These are phyloP conservation scores for Aphis gossypii DNA, from an alignment of 1,140 invertebrate genomes.

Conservation along the genomic window DNA sequence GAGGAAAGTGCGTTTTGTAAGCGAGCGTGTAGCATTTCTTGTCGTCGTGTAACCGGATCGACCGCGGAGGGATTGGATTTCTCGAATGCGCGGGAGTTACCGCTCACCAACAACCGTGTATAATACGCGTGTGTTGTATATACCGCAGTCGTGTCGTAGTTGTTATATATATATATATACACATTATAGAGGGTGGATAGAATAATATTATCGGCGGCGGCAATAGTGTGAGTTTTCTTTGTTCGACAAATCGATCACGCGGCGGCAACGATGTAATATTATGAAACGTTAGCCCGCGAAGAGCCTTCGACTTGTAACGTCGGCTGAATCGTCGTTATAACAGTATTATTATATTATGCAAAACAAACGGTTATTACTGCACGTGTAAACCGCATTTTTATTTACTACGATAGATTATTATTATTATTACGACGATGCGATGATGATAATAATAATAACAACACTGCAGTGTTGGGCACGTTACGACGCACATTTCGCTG, in stretches of 20 bases:
- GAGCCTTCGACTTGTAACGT: background rate
- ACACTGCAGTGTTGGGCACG: background rate
- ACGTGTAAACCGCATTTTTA: background rate
- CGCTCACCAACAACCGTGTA: background rate
- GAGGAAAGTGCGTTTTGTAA: constrained; percentile 32
- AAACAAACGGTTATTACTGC: constrained; percentile 30
- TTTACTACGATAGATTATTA: background rate
- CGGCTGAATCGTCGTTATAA: background rate
- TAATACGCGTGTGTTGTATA: background rate
- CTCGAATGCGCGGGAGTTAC: background rate
- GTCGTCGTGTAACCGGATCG: constrained; percentile 29
- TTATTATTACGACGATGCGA: background rate
- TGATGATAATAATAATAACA: background rate
- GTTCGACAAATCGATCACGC: constrained; percentile 49
- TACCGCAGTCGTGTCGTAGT: background rate
- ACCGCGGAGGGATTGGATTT: constrained; percentile 30
- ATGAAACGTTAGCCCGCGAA: background rate
- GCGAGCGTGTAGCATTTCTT: constrained; percentile 31
- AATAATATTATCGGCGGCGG: background rate
- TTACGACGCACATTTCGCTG: background rate
- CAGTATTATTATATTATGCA: constrained; percentile 1
- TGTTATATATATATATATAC: background rate
- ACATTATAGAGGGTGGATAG: constrained; percentile 13
- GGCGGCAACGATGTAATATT: background rate
- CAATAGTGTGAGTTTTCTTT: constrained; percentile 33